These are phyloP conservation scores for Pogonocherus hispidulus DNA, from an alignment of 2,888 invertebrate genomes.

Conservation along the genomic window DNA sequence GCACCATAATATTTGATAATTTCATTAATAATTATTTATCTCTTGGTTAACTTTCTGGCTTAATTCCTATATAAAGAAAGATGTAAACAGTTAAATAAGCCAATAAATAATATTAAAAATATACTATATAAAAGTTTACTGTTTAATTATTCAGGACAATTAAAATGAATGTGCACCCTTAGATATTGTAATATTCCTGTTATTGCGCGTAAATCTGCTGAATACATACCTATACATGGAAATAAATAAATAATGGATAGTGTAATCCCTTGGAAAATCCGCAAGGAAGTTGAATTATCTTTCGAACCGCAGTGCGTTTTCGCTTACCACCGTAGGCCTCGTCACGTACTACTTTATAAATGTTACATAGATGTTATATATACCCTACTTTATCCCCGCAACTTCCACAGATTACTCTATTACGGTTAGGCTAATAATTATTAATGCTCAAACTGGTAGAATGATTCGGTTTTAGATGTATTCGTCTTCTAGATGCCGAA, in stretches of 20 bases:
- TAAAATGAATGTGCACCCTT: too few species aligned
- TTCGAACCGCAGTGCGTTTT: slow-evolving; percentile 7
- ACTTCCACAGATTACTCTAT: slow-evolving; percentile 17
- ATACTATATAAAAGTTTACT: too few species aligned
- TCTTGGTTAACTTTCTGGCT: too few species aligned
- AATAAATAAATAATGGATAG: slow-evolving; percentile 11
- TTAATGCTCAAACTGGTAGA: not conserved
- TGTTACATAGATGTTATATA: slow-evolving; percentile 6
- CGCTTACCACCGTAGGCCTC: not conserved
- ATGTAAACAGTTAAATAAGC: too few species aligned
- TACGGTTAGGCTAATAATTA: not conserved
- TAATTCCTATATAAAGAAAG: too few species aligned
- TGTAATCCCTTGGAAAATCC: slow-evolving; percentile 14
- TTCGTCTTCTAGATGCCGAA: not conserved
- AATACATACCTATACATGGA: too few species aligned
- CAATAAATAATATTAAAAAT: too few species aligned
- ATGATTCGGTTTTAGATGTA: not conserved
- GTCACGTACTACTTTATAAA: slow-evolving; percentile 29
- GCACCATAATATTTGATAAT: too few species aligned
- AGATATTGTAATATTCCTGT: too few species aligned
- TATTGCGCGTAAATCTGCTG: too few species aligned
- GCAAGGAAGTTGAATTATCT: slow-evolving; percentile 8
- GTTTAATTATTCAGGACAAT: too few species aligned
- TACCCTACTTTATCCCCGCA: slow-evolving; percentile 5
- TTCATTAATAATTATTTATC: too few species aligned